Conservation (phyloP, 2,888 invertebrate genomes). For the Cheiracanthium punctorium region DNA sequence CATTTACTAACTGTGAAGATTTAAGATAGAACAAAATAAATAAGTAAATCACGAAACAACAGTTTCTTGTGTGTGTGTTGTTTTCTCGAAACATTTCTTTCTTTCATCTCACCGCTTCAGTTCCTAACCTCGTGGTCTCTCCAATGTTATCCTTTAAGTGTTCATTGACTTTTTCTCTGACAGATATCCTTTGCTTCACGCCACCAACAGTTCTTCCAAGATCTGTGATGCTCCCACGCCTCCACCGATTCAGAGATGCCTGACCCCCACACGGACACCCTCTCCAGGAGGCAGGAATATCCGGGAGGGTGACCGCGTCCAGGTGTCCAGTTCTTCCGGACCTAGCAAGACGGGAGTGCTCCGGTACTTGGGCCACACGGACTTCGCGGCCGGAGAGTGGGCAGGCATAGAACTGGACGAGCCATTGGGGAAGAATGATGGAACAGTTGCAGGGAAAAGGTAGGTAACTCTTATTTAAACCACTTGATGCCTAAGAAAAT, state of each 20-base stretch:
- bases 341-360: slow-evolving; percentile 89
- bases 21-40: no score
- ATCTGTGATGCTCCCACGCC: slow-evolving; percentile 4
- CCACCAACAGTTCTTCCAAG: slow-evolving; percentile 25
- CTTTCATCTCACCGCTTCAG: no score
- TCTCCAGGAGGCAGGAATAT: slow-evolving; percentile 75
- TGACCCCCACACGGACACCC: slow-evolving; percentile 69
- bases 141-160: no score
- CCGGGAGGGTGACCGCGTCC: slow-evolving; percentile 92
- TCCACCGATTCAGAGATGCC: slow-evolving; percentile 37
- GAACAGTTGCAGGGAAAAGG: slow-evolving; percentile 93
- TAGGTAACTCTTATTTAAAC: no score
- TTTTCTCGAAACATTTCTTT: no score
- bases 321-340: slow-evolving; percentile 87
- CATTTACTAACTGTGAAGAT: no score
- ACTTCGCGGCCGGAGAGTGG: slow-evolving; percentile 95
- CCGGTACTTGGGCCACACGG: slow-evolving; percentile 89
- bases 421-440: slow-evolving; percentile 95
- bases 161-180: slow-evolving; percentile 76
- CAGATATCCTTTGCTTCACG: slow-evolving; percentile 68
- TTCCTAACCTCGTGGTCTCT: no score
- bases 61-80: no score
- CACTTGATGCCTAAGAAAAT: no score
- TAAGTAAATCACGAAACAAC: no score
- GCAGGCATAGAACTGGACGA: slow-evolving; percentile 97